These are phyloP conservation scores for Tenthredo distinguenda DNA, from an alignment of 2,888 invertebrate genomes.

Conservation along the genomic window DNA sequence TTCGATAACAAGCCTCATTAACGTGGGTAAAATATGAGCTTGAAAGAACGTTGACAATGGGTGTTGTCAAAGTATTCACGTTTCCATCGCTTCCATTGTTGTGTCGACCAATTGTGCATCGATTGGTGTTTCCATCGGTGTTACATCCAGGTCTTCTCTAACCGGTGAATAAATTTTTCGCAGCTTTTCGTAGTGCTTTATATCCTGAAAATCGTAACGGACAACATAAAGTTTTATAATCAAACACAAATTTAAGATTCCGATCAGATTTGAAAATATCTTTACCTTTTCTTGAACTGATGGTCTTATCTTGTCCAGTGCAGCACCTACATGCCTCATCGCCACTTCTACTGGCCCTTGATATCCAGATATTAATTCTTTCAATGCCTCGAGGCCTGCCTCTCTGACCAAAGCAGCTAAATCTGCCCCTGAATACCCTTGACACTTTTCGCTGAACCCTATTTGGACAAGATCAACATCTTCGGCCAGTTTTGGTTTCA, in stretches of 20 bases:
- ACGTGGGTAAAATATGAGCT: slow-evolving; percentile 7
- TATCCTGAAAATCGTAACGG: slow-evolving; percentile 80
- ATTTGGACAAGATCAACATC: slow-evolving; percentile 89
- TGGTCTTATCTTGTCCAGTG: slow-evolving; percentile 89
- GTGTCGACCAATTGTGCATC: slow-evolving; percentile 66
- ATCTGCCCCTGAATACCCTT: slow-evolving; percentile 96
- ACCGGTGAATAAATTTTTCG: slow-evolving; percentile 83
- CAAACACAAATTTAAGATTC: neutral
- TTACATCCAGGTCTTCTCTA: slow-evolving; percentile 82
- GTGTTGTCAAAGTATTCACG: slow-evolving; percentile 60
- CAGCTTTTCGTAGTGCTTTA: slow-evolving; percentile 87
- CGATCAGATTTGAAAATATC: slow-evolving; percentile 8
- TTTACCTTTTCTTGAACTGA: slow-evolving; percentile 89
- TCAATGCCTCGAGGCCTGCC: slow-evolving; percentile 90
- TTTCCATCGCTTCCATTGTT: slow-evolving; percentile 74
- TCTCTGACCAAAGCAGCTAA: slow-evolving; percentile 93
- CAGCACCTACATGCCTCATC: slow-evolving; percentile 88
- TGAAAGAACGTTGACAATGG: slow-evolving; percentile 3
- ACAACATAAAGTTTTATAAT: slow-evolving; percentile 20
- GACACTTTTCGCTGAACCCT: slow-evolving; percentile 83
- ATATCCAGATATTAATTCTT: slow-evolving; percentile 85
- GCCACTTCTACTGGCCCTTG: slow-evolving; percentile 78
- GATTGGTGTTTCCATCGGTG: slow-evolving; percentile 64
- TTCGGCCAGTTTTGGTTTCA: slow-evolving; percentile 86
- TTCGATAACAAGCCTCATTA: slow-evolving; percentile 1